These are phyloP conservation scores for Atlantisia rogersi DNA, from an alignment of 2,113 vertebrate species.

Conservation along the genomic window DNA sequence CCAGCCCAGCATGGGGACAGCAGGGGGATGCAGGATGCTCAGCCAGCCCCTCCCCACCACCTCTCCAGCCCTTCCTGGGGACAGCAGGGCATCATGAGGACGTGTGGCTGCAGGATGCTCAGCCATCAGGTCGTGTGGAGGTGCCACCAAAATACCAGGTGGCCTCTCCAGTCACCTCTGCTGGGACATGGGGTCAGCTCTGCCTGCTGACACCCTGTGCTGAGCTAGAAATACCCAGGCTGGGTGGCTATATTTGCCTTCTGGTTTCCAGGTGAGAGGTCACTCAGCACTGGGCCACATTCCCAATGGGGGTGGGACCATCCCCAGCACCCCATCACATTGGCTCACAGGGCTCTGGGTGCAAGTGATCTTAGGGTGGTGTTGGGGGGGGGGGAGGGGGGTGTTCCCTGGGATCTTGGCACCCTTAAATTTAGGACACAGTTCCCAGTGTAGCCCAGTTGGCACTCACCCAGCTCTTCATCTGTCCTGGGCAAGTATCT, in stretches of 20 bases:
- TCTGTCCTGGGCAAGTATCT: conserved; percentile 80
- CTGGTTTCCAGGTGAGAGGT: conserved; percentile 61
- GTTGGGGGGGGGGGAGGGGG: too few species aligned
- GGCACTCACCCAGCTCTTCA: conserved; percentile 80
- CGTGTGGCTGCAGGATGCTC: background rate
- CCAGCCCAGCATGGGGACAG: accelerated
- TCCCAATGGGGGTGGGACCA: accelerated
- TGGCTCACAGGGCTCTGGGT: accelerated
- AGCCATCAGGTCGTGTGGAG: background rate
- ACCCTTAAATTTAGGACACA: background rate
- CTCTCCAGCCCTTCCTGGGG: too few species aligned
- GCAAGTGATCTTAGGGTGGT: accelerated
- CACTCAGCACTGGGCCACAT: background rate
- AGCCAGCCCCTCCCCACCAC: too few species aligned
- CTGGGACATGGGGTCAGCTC: background rate
- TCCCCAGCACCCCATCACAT: accelerated
- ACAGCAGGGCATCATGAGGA: too few species aligned
- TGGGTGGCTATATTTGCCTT: background rate
- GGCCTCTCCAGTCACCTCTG: background rate
- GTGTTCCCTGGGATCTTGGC: accelerated
- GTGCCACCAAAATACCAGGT: background rate
- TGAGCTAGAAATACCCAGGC: conserved; percentile 24
- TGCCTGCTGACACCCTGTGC: background rate
- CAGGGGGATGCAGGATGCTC: too few species aligned
- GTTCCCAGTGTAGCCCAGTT: accelerated